Percentiles rank a stretch among this genome's conserved stretches.
These are phyloP conservation scores for Lepidonotus clava DNA, from an alignment of 2,888 invertebrate species.

Conservation along the genomic window DNA sequence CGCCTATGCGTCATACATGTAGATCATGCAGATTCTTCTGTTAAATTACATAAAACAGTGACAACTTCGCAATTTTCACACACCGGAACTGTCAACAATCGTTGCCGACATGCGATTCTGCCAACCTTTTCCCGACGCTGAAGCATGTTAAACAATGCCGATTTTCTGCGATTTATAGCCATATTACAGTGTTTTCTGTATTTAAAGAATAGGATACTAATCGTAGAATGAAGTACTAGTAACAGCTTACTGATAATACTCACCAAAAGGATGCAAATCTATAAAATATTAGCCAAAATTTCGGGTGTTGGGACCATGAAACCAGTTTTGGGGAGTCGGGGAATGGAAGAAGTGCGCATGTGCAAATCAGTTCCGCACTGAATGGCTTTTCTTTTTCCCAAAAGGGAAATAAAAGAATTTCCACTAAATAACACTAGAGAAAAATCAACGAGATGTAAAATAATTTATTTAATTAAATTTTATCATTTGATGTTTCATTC, in stretches of 20 bases:
- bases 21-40: too few relatives aligned
- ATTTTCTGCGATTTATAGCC: background rate
- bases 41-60: too few relatives aligned
- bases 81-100: constrained; percentile 42
- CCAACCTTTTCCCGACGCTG: background rate
- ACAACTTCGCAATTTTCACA: background rate
- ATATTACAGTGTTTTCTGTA: background rate
- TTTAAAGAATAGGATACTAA: background rate
- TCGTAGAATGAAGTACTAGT: background rate
- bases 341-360: constrained; percentile 42
- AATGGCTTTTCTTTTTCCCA: background rate
- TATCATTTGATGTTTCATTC: background rate
- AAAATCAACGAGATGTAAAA: background rate
- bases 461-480: background rate
- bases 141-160: background rate
- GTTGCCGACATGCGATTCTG: constrained; percentile 30
- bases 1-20: too few relatives aligned
- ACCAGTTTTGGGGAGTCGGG: constrained; percentile 38
- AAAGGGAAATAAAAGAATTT: background rate
- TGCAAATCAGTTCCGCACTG: background rate
- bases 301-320: constrained; percentile 11
- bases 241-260: background rate
- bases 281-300: constrained; percentile 33
- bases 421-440: background rate
- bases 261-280: constrained; percentile 32